Evolutionary conservation across 2,113 vertebrate species (phyloP).

Genomic region (Microcebus tavaratra): DNA sequence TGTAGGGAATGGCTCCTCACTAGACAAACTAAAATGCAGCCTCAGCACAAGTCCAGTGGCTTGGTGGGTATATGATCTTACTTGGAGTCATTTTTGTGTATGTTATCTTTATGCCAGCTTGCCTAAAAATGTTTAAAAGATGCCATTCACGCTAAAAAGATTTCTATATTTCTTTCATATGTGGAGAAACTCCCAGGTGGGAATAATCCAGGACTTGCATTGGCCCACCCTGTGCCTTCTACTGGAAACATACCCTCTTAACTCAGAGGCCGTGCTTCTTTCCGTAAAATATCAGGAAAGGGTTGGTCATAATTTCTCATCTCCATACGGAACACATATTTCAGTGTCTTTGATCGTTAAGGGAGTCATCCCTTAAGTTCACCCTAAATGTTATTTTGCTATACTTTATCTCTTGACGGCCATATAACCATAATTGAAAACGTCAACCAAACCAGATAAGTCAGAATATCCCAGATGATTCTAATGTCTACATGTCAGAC

Average conservation of each 20-base stretch:
- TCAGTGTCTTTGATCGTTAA: neutral
- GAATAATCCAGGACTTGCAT: neutral
- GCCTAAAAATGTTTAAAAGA: neutral
- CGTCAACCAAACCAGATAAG: neutral
- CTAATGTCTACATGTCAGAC: no score
- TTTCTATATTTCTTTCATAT: neutral
- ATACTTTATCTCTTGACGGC: neutral
- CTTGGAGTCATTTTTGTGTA: neutral
- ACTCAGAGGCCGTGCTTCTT: neutral
- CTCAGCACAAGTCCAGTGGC: neutral
- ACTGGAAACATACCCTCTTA: neutral
- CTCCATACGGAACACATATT: neutral
- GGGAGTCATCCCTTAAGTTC: neutral
- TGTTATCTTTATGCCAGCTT: neutral
- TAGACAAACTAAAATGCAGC: neutral
- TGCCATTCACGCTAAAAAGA: neutral
- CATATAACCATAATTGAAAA: neutral
- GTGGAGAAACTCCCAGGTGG: neutral
- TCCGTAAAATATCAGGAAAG: neutral
- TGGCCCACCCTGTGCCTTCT: neutral
- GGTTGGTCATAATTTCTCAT: neutral
- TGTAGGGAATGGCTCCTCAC: neutral
- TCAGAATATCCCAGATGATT: no score
- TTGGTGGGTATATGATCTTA: neutral
- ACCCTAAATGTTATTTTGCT: neutral